Conservation (phyloP, 2,888 invertebrate genomes). For the Latrodectus hesperus region DNA sequence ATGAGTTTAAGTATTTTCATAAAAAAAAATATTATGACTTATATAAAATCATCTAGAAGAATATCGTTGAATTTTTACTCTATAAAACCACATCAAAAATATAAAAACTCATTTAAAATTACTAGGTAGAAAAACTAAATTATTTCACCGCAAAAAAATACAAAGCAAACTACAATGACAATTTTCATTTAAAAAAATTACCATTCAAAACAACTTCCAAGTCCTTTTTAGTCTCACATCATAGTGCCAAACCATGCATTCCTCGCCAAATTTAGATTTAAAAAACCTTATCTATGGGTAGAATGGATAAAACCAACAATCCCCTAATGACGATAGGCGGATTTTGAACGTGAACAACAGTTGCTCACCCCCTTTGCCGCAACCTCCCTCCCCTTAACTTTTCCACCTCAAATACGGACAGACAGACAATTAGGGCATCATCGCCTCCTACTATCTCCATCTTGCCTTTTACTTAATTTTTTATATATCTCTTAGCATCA, state of each 20-base stretch:
- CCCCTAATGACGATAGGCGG: constrained; percentile 64
- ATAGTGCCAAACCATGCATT: constrained; percentile 34
- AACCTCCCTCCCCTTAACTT: constrained; percentile 27
- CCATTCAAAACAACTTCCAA: background rate
- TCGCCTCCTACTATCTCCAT: constrained; percentile 61
- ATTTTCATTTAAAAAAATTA: background rate
- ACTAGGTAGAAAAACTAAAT: too few relatives aligned
- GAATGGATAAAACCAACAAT: constrained; percentile 66
- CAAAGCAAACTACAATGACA: too few relatives aligned
- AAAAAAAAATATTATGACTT: too few relatives aligned
- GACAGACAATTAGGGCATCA: constrained; percentile 68
- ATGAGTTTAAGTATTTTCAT: too few relatives aligned
- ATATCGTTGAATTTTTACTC: too few relatives aligned
- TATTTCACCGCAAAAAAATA: too few relatives aligned
- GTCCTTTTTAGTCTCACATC: background rate
- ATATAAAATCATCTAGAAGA: too few relatives aligned
- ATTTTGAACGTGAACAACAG: constrained; percentile 57
- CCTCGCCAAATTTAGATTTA: constrained; percentile 27
- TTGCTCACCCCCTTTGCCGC: constrained; percentile 29
- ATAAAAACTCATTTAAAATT: too few relatives aligned
- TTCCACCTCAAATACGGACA: constrained; percentile 38
- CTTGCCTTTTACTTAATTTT: constrained; percentile 51
- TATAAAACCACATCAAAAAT: too few relatives aligned
- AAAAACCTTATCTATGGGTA: constrained; percentile 27
- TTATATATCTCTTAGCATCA: constrained; percentile 45